Base-by-base conservation (phyloP, 1,140 invertebrate genomes). In the Musca domestica region DNA sequence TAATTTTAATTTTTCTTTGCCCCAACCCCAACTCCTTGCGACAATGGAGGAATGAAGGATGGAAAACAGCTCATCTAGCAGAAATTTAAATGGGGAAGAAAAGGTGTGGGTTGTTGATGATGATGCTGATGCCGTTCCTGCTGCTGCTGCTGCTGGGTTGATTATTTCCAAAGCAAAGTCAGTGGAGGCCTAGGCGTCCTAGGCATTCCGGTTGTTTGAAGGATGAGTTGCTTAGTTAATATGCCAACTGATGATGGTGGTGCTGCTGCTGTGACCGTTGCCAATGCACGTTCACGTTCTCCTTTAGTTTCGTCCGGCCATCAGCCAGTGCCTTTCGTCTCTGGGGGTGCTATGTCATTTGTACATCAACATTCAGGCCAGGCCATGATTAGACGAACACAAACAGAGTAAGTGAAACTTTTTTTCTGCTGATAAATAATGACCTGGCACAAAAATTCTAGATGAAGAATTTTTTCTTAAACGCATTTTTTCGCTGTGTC, bases 1-100 rank as follows among this genome's bases (percentile, higher is more conserved):
- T 78, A 80, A 80, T 80, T 80, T 80, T 74, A 79, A 77, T 76
- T 79, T 80, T 76, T 74, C 70, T 76, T 71, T 71, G 61, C 61
- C 3, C 63, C 15, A n/a, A n/a, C 4, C 9, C 34, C 41, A 17
- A 9, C 56, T 51, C 3, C 2, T n/a, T n/a, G n/a, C n/a, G n/a
- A 19, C n/a, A n/a, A n/a, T n/a, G n/a, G 2, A 12, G 7, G 22
- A 49, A 27, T 10, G 20, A 56, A 54, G 14, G 10, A 30, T 10
- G 48, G n/a, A 54, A 66, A 54, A 49, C 25, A 67, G 25, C 47
- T 27, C 64, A 30, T 66, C 47, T 61, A 61, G 56, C 27, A 61
- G 20, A n/a, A n/a, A 56, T 56, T 56, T 56, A 15, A 27, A 25
- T 27, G 19, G 20, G 48, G 4, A 9, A 23, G n/a, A 56, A 47